Evolutionary conservation across 2,888 invertebrate species (phyloP).

Genomic region (Polydrusus tereticollis): DNA sequence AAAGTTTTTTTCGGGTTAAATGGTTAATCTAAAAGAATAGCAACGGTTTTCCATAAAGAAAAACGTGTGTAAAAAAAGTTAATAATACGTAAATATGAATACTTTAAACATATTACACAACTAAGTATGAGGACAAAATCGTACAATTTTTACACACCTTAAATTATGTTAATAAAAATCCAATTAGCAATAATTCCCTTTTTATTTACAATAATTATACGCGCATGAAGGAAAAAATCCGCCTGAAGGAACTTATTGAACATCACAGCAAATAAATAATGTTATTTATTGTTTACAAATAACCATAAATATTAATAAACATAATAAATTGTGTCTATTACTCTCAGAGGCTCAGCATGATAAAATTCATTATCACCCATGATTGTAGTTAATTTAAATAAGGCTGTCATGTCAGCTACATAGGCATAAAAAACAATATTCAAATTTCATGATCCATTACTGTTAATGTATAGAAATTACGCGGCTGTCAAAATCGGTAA

Average conservation of each 20-base stretch:
- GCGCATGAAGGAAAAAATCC: conserved; percentile 1
- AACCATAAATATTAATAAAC: conserved; percentile 29
- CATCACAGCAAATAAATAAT: conserved; percentile 24
- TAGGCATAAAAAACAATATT: conserved; percentile 25
- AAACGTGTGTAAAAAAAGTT: too few relatives aligned
- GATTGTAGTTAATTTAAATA: conserved; percentile 30
- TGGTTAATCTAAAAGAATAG: too few relatives aligned
- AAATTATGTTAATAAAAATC: neutral
- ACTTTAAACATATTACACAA: too few relatives aligned
- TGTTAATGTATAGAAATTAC: conserved; percentile 34
- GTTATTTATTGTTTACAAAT: conserved; percentile 34
- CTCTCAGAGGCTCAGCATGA: conserved; percentile 27
- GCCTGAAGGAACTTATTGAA: conserved; percentile 28
- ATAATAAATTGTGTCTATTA: conserved; percentile 37
- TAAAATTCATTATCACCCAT: conserved; percentile 32
- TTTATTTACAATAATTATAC: neutral
- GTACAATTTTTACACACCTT: neutral
- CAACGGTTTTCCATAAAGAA: too few relatives aligned
- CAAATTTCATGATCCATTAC: conserved; percentile 35
- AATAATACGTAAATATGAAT: too few relatives aligned
- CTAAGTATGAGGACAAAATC: too few relatives aligned
- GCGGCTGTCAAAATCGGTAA: conserved; percentile 34
- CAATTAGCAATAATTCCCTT: neutral
- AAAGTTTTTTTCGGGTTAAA: too few relatives aligned
- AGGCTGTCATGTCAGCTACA: neutral